Evolutionary conservation across 92 coral and sea anemone species (phyloP).

Genomic region (Isaurus tuberculatus): DNA sequence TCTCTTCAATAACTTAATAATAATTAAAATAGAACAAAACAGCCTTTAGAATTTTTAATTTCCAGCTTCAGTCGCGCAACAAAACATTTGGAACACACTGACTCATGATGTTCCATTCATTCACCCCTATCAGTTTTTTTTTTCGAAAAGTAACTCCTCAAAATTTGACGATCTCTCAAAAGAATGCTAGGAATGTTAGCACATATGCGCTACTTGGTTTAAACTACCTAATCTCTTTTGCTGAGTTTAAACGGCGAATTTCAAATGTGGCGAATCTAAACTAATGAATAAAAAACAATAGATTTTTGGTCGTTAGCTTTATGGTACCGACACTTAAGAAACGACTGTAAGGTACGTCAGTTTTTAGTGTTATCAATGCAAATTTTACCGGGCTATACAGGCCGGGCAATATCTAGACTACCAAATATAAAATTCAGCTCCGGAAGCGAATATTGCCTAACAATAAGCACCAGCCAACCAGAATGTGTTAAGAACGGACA

Average conservation of each 20-base stretch:
- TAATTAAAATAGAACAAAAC: conserved; percentile 19
- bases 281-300: background rate
- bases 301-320: background rate
- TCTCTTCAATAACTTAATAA: background rate
- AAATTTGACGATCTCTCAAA: conserved; percentile 26
- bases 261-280: background rate
- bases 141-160: background rate
- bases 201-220: conserved; percentile 17
- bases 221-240: background rate
- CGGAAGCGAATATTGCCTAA: conserved; percentile 36
- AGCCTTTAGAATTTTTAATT: background rate
- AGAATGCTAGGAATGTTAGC: conserved; percentile 32
- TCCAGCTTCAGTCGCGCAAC: background rate
- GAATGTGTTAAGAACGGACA: conserved; percentile 7
- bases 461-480: conserved; percentile 39
- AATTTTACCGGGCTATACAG: background rate
- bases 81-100: background rate
- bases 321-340: background rate
- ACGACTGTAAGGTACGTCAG: background rate
- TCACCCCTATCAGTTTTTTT: background rate
- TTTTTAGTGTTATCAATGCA: conserved; percentile 1
- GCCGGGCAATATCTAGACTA: conserved; percentile 27
- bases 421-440: background rate
- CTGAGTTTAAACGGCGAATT: background rate
- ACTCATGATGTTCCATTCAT: background rate